Conservation (phyloP, 2,113 vertebrate species). For the Macheiramphus alcinus region DNA sequence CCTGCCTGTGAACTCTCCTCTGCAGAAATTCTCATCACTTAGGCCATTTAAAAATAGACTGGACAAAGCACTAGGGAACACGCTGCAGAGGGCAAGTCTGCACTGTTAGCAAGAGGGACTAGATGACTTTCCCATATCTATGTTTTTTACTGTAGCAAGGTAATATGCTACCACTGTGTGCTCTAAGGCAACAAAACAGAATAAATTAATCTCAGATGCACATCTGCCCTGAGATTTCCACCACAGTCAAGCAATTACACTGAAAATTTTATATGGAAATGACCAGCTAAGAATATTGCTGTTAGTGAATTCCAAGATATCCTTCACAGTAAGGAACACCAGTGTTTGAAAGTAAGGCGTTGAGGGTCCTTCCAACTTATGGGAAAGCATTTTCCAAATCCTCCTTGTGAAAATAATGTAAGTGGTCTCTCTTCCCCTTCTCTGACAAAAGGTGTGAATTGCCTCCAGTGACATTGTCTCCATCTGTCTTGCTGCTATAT, state of each 20-base stretch:
- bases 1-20: slow-evolving; percentile 38
- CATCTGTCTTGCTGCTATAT: not conserved
- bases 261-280: not conserved
- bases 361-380: not conserved
- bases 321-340: not conserved
- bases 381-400: not conserved
- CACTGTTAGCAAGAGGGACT: not conserved
- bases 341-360: not conserved
- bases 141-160: not conserved
- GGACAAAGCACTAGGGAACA: slow-evolving; percentile 53
- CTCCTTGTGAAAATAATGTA: not conserved
- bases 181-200: not conserved
- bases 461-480: not conserved
- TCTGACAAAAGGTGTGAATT: not conserved
- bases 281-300: not conserved
- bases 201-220: slow-evolving; percentile 15
- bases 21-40: slow-evolving; percentile 61
- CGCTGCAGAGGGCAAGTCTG: slow-evolving; percentile 5
- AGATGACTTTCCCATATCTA: slow-evolving; percentile 58
- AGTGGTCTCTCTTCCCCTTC: not conserved
- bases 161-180: not conserved
- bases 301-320: not conserved
- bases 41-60: slow-evolving; percentile 55
- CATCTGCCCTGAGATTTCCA: not conserved
- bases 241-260: not conserved